Evolutionary conservation across 2,888 invertebrate genomes (phyloP), one percentile per base, ranked within the genome.

Genomic region (Cerceris ruficornis): DNA sequence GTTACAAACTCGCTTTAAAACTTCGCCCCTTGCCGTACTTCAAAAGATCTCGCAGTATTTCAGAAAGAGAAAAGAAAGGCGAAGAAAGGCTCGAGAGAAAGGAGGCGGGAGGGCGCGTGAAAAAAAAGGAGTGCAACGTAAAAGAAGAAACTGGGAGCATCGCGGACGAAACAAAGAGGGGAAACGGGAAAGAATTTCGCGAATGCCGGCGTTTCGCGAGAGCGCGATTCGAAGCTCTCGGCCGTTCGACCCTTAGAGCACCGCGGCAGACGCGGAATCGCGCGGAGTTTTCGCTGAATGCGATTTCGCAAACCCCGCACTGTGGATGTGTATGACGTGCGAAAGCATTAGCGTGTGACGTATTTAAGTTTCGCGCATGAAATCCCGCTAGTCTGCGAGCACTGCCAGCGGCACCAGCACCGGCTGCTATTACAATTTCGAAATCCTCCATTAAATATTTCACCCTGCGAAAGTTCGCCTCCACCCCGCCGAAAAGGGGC

Each of bases 391-490:
- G 57, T 15, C 66, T 49, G 50, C n/a, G 72, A 61, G 57, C 70
- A 67, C 67, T 69, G 46, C 14, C 54, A 60, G 52, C 59, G 65
- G 78, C 69, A 62, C 60, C 42, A 77, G 82, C 79, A 72, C 66
- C 85, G 85, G 80, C 86, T 83, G 86, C 84, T 75, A 82, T 80
- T 85, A 84, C 84, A 84, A 82, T 85, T 85, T 69, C 69, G 69
- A 77, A 83, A 83, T 84, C 69, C 74, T 65, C 77, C 71, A 77
- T 84, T 84, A 84, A 83, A 83, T 85, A 81, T 83, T 78, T 70
- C 71, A 70, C 62, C n/a, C 14, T 6, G 66, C n/a, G 68, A 76
- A 80, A 84, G 61, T 80, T 80, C 55, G 64, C 39, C 61, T 69
- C 64, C 64, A 64, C 17, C 58, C 14, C 39, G 15, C 55, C 52